Conservation (phyloP, 2,113 vertebrate species). For the Rhinopomastus cyanomelas region DNA sequence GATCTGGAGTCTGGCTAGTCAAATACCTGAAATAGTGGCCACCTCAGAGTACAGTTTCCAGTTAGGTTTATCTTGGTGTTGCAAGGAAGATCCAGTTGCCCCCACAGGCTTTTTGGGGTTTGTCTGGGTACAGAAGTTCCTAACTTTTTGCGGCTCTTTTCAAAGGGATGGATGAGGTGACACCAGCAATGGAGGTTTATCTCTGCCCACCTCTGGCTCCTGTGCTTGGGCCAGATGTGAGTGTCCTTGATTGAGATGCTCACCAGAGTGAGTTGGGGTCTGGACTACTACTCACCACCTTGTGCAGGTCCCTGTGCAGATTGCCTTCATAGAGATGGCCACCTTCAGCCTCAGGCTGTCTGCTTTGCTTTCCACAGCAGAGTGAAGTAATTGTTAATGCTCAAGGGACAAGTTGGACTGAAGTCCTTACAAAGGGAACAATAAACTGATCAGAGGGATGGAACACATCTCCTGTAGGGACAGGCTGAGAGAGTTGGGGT, state of each 20-base stretch:
- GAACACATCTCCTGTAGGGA: rapidly evolving
- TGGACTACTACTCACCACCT: background rate
- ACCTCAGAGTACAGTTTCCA: background rate
- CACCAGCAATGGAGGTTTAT: background rate
- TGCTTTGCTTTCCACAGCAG: background rate
- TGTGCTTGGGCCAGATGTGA: rapidly evolving
- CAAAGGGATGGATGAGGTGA: background rate
- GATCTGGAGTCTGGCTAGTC: background rate
- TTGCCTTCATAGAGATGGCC: background rate
- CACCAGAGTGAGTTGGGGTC: background rate
- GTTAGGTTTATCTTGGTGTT: background rate
- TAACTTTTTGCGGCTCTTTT: background rate
- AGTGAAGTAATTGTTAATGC: background rate
- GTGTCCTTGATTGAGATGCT: background rate
- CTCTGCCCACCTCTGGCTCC: background rate
- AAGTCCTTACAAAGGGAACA: background rate
- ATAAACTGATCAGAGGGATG: background rate
- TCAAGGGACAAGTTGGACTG: background rate
- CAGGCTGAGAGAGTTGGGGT: too few relatives aligned
- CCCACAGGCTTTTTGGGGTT: rapidly evolving
- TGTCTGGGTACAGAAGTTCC: background rate
- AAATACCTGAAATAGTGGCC: background rate
- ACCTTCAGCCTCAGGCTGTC: background rate
- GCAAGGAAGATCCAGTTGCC: background rate
- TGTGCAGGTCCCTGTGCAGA: background rate